Conservation (phyloP, 2,113 vertebrate species). For the Nasalis larvatus region DNA sequence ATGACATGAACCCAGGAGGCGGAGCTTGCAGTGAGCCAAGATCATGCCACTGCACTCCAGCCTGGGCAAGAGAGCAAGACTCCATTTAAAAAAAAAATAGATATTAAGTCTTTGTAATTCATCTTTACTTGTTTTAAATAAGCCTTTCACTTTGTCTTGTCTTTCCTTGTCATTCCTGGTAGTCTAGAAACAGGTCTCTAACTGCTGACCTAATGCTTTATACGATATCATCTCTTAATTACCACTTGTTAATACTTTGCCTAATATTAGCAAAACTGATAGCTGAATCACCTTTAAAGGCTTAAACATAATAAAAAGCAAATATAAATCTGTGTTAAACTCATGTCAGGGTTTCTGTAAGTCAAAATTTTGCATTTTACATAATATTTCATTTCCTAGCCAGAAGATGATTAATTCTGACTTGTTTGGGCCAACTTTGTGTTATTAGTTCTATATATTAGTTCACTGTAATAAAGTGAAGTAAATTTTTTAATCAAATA, state of each 20-base stretch:
- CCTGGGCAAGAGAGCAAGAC: too few relatives aligned
- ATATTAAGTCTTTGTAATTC: neutral
- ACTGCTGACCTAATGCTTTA: neutral
- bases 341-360: neutral
- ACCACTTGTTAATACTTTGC: neutral
- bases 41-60: too few relatives aligned
- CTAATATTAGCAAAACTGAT: neutral
- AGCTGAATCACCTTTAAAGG: neutral
- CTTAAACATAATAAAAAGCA: neutral
- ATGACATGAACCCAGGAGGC: too few relatives aligned
- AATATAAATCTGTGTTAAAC: neutral
- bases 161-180: neutral
- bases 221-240: neutral
- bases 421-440: neutral
- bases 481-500: neutral
- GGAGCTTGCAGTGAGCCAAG: too few relatives aligned
- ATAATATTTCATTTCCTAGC: neutral
- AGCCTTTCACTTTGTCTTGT: neutral
- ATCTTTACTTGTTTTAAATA: neutral
- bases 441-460: neutral
- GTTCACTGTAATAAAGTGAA: neutral
- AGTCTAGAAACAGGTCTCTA: neutral
- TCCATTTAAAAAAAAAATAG: too few relatives aligned
- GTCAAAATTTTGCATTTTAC: slow-evolving; percentile 10
- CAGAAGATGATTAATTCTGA: neutral